Evolutionary conservation across 1,140 invertebrate genomes (phyloP).

Genomic region (Globodera ellingtonae): DNA sequence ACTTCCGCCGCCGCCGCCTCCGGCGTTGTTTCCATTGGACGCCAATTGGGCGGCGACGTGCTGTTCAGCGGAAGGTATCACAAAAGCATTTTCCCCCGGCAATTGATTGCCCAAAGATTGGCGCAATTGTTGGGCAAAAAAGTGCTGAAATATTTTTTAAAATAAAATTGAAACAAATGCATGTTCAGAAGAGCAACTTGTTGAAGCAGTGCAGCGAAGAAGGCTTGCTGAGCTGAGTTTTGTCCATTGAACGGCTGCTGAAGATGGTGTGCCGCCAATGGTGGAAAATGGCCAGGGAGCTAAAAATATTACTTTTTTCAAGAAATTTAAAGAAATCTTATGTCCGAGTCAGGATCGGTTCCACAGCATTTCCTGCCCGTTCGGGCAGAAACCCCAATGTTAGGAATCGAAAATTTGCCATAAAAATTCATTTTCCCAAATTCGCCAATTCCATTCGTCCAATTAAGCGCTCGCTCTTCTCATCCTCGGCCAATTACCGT

Average conservation of each 20-base stretch:
- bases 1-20: background rate
- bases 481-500: constrained; percentile 7
- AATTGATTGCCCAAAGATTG: background rate
- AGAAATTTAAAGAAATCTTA: background rate
- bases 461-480: background rate
- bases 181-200: background rate
- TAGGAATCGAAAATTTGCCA: too few species aligned
- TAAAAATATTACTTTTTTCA: background rate
- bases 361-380: background rate
- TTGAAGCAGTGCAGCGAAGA: constrained; percentile 3
- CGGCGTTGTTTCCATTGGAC: background rate
- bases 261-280: background rate
- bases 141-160: constrained; percentile 2
- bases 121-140: constrained; percentile 10
- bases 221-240: background rate
- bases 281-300: background rate
- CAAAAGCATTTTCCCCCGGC: background rate
- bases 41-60: background rate
- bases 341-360: too few species aligned
- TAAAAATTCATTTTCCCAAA: background rate
- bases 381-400: background rate
- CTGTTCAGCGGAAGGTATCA: background rate
- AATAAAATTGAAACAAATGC: background rate
- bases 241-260: background rate
- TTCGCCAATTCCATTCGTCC: background rate